Evolutionary conservation across 92 coral and sea anemone genomes (phyloP), one percentile per base, ranked within the genome.

Genomic region (Porites rus): DNA sequence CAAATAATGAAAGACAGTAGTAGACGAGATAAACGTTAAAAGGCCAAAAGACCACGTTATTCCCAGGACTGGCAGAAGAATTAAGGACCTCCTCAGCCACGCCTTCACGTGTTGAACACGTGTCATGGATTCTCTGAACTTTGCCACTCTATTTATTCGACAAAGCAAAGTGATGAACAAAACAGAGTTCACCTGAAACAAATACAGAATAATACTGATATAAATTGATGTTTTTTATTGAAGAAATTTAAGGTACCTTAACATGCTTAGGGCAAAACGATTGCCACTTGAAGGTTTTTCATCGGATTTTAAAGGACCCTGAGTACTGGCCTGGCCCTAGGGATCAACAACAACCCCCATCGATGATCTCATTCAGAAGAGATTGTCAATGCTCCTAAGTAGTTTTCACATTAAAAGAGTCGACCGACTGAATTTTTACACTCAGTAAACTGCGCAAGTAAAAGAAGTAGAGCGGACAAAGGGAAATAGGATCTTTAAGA

Each of bases 31-130:
- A 75, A 92, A 94, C 54, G 98, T 93, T 69, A 96, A 69, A 78
- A 94, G 82, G 19, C 98, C 98, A 71, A 96, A 96, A 51, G 93
- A 67, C 98, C 98, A 96, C 78, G 98, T 96, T 84, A 90, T 60
- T 4, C 98, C 98, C 66, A 96, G 94, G 3, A 96, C 88, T 61
- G 98, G 98, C 77, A 96, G 92, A 24, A 94, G 85, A 11, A 94
- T 89, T 0, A 92, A 96, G 14, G 95, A 84, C 43, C 98, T 94
- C 90, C 95, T 93, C 71, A 96, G 90, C 31, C 97, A 96, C 65
- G 95, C 89, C 70, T 90, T 91, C 65, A 94, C 77, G 58, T 92
- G 92, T 21, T 88, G 90, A 22, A 84, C 91, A 71, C 86, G 90
- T 77, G 91, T 80, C 93, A 92, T 87, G 80, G 74, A 86, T 51